phyloP scores from a whole-genome alignment of 1,140 invertebrate species.

The Pseudoatta argentina region DNA sequence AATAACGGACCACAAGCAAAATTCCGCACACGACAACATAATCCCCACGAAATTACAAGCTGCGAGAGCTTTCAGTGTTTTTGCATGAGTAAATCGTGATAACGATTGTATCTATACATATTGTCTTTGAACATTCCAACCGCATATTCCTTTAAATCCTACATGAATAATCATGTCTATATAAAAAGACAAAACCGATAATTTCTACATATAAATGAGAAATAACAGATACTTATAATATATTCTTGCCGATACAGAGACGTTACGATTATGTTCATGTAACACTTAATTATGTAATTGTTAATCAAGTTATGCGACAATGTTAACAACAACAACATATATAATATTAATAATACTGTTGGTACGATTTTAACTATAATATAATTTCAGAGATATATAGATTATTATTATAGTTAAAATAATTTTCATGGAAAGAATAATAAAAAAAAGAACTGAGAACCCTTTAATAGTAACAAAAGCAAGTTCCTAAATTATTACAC shows the following conservation, averaged over 20 bases:
- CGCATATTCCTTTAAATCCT: background rate
- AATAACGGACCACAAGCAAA: constrained; percentile 36
- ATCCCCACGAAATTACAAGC: constrained; percentile 48
- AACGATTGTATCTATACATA: background rate
- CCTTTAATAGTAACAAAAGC: background rate
- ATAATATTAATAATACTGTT: background rate
- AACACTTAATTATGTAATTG: background rate
- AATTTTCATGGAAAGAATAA: background rate
- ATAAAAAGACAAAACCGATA: background rate
- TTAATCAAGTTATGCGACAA: background rate
- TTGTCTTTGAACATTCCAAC: background rate
- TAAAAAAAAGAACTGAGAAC: background rate
- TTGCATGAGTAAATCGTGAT: background rate
- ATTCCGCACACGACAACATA: constrained; percentile 23
- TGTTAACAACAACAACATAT: background rate
- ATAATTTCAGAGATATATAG: background rate
- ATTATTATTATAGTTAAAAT: background rate
- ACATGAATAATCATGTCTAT: constrained; percentile 7
- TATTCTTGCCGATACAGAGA: background rate
- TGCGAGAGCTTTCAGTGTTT: constrained; percentile 25
- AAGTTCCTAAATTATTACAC: background rate
- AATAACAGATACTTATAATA: background rate
- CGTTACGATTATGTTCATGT: background rate
- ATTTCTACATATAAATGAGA: background rate
- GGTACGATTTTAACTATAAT: background rate